phyloP scores from a whole-genome alignment of 1,140 invertebrate species.

The Cydia pomonella region DNA sequence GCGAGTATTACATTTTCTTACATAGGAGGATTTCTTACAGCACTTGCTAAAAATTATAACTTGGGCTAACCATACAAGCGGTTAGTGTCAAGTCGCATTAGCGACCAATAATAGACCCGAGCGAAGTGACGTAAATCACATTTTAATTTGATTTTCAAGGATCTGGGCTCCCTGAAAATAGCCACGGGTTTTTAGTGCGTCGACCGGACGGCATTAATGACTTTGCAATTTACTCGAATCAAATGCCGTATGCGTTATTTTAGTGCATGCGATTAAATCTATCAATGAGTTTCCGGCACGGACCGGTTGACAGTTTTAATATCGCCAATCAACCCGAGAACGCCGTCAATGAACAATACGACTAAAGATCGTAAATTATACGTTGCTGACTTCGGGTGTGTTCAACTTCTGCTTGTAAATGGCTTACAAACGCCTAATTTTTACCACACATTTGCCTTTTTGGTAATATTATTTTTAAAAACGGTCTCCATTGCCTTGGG shows the following conservation, averaged over 20 bases:
- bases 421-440: conserved; percentile 9
- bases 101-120: conserved; percentile 2
- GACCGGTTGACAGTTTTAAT: conserved; percentile 71
- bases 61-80: neutral
- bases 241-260: conserved; percentile 63
- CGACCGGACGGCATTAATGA: conserved; percentile 75
- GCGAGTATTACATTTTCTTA: no score
- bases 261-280: conserved; percentile 69
- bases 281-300: conserved; percentile 76
- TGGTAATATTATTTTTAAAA: neutral
- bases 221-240: conserved; percentile 72
- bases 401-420: neutral
- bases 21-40: no score
- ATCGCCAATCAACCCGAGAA: conserved; percentile 66
- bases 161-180: conserved; percentile 61
- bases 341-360: conserved; percentile 72
- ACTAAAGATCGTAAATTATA: conserved; percentile 64
- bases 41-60: neutral
- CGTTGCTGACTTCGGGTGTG: conserved; percentile 13
- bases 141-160: conserved; percentile 56
- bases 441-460: neutral
- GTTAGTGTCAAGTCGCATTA: neutral
- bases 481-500: neutral
- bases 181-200: conserved; percentile 59
- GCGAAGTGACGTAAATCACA: conserved; percentile 48